Conservation (phyloP, 2,113 vertebrate species). For the Brachypteracias leptosomus region DNA sequence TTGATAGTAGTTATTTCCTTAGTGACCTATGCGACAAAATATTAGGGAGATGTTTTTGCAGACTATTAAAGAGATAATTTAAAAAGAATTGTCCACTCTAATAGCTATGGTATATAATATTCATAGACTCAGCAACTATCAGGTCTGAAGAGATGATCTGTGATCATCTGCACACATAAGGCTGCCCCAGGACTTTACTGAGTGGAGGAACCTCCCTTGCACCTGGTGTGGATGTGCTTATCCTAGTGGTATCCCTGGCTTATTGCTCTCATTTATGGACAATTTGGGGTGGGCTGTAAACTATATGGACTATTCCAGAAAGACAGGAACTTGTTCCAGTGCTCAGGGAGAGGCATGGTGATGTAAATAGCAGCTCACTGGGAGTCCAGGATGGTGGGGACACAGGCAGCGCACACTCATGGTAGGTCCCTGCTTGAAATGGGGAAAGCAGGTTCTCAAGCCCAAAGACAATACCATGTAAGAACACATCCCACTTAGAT, state of each 20-base stretch:
- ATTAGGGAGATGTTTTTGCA: background rate
- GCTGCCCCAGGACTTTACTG: background rate
- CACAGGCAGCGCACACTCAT: fast-evolving
- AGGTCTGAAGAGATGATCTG: background rate
- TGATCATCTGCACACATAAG: background rate
- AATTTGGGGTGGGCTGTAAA: background rate
- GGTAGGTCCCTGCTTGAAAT: background rate
- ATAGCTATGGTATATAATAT: background rate
- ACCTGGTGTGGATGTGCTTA: background rate
- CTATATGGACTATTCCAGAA: background rate
- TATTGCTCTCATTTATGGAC: background rate
- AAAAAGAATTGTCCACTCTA: background rate
- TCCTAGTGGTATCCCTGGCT: background rate
- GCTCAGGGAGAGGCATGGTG: background rate
- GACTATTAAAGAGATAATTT: background rate
- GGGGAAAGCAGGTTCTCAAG: background rate
- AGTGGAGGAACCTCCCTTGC: background rate
- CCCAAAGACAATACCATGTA: background rate
- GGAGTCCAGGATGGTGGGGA: background rate
- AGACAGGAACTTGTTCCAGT: background rate
- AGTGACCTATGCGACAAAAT: conserved; percentile 23
- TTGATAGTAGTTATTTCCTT: conserved; percentile 21
- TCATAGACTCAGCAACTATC: background rate
- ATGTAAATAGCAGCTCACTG: background rate
- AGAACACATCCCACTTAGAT: background rate